Evolutionary conservation across 2,113 vertebrate species (phyloP).

Genomic region (Romanogobio albipinnatus): DNA sequence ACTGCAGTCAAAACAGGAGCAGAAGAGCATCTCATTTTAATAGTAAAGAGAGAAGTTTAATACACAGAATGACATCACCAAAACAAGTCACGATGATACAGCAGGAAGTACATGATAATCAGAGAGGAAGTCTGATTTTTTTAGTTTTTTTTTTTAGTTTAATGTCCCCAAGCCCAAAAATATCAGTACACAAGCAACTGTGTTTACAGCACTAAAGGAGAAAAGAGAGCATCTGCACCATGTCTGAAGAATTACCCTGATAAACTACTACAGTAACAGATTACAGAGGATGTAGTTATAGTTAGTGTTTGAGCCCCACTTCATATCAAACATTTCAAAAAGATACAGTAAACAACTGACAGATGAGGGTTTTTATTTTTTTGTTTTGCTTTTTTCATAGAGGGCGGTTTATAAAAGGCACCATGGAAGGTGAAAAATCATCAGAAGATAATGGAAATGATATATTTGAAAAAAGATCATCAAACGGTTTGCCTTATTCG

Average conservation of each 20-base stretch:
- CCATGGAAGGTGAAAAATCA: slow-evolving; percentile 67
- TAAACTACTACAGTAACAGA: slow-evolving; percentile 60
- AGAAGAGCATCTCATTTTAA: slow-evolving; percentile 71
- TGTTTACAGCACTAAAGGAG: slow-evolving; percentile 62
- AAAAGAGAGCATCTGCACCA: slow-evolving; percentile 68
- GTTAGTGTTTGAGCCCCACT: slow-evolving; percentile 60
- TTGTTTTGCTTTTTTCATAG: slow-evolving; percentile 8
- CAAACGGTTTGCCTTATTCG: not conserved
- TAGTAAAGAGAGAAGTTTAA: slow-evolving; percentile 75
- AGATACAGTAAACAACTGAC: slow-evolving; percentile 65
- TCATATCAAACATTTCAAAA: slow-evolving; percentile 64
- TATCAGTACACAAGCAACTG: slow-evolving; percentile 71
- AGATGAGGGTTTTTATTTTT: too few species aligned
- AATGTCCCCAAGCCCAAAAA: slow-evolving; percentile 59
- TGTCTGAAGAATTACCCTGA: slow-evolving; percentile 59
- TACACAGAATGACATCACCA: slow-evolving; percentile 77
- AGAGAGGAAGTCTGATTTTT: slow-evolving; percentile 8
- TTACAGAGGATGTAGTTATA: slow-evolving; percentile 29
- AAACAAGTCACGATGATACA: slow-evolving; percentile 76
- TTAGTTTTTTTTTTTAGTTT: not conserved
- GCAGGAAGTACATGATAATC: slow-evolving; percentile 49
- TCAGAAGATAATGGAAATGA: not conserved
- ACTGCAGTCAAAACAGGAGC: slow-evolving; percentile 45
- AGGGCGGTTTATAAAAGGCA: slow-evolving; percentile 69
- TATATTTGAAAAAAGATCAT: not conserved